These are phyloP conservation scores for Stenurella melanura DNA, from an alignment of 2,888 invertebrate species.

Conservation along the genomic window DNA sequence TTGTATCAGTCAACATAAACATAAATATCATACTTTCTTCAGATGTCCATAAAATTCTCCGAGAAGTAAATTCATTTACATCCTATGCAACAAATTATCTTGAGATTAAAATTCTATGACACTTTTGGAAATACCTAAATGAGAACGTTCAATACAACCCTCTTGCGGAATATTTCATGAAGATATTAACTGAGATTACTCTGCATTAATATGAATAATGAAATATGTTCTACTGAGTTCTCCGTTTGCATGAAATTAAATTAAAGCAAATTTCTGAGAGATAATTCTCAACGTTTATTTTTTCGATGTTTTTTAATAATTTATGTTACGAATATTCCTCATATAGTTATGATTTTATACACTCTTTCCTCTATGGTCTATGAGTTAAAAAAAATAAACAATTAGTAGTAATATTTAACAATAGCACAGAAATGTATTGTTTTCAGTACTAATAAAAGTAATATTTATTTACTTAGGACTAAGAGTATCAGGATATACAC, in stretches of 20 bases:
- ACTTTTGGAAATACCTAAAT: not conserved
- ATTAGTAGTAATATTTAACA: too few relatives aligned
- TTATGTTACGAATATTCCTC: not conserved
- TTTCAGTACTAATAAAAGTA: too few relatives aligned
- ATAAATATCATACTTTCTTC: too few relatives aligned
- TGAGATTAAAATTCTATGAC: not conserved
- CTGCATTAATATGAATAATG: constrained; percentile 19
- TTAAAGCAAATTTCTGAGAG: not conserved
- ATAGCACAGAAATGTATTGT: too few relatives aligned
- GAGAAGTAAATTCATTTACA: not conserved
- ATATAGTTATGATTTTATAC: not conserved
- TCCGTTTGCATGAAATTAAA: constrained; percentile 8
- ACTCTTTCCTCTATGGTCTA: not conserved
- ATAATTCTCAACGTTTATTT: not conserved
- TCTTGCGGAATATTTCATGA: constrained; percentile 2
- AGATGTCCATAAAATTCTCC: too few relatives aligned
- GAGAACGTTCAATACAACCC: not conserved
- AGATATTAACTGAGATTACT: constrained; percentile 14
- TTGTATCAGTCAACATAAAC: too few relatives aligned
- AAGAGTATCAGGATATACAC: too few relatives aligned
- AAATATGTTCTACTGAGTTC: not conserved
- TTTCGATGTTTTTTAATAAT: not conserved
- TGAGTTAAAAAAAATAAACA: too few relatives aligned
- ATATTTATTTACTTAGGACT: too few relatives aligned
- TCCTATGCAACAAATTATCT: not conserved